Evolutionary conservation across 2,888 invertebrate species (phyloP).

Genomic region (Spodoptera picta): DNA sequence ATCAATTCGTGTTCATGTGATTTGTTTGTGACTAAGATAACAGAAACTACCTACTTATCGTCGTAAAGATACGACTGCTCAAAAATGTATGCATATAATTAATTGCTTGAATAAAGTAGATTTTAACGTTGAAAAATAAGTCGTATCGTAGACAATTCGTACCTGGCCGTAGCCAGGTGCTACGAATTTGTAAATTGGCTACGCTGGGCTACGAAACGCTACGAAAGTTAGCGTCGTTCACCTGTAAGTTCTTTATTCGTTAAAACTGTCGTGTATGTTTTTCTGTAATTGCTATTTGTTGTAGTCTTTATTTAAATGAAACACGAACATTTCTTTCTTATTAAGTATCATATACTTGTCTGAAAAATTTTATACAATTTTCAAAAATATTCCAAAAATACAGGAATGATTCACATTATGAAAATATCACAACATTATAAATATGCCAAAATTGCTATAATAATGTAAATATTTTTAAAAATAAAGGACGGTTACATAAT

Average conservation of each 20-base stretch:
- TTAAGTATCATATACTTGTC: slow-evolving; percentile 82
- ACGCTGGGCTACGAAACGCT: slow-evolving; percentile 16
- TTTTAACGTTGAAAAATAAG: too few species aligned
- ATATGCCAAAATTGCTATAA: slow-evolving; percentile 85
- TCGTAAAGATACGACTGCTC: too few species aligned
- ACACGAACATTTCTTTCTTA: slow-evolving; percentile 63
- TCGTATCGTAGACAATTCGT: too few species aligned
- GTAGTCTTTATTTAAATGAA: slow-evolving; percentile 50
- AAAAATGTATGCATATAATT: too few species aligned
- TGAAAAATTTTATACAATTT: slow-evolving; percentile 84
- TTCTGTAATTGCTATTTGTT: background rate
- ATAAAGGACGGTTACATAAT: slow-evolving; percentile 79
- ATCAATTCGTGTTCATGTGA: background rate
- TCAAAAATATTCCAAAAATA: slow-evolving; percentile 84
- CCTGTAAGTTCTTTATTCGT: too few species aligned
- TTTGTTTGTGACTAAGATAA: too few species aligned
- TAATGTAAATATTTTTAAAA: slow-evolving; percentile 85
- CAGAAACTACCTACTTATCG: too few species aligned
- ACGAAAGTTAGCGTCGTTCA: slow-evolving; percentile 5
- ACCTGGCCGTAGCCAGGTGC: slow-evolving; percentile 7
- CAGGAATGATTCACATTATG: slow-evolving; percentile 84
- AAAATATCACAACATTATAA: slow-evolving; percentile 85
- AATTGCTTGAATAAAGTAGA: too few species aligned
- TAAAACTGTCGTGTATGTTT: background rate
- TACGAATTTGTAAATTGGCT: slow-evolving; percentile 14